These are phyloP conservation scores for Loxodonta africana DNA, from an alignment of 2,113 vertebrate genomes.

Conservation along the genomic window DNA sequence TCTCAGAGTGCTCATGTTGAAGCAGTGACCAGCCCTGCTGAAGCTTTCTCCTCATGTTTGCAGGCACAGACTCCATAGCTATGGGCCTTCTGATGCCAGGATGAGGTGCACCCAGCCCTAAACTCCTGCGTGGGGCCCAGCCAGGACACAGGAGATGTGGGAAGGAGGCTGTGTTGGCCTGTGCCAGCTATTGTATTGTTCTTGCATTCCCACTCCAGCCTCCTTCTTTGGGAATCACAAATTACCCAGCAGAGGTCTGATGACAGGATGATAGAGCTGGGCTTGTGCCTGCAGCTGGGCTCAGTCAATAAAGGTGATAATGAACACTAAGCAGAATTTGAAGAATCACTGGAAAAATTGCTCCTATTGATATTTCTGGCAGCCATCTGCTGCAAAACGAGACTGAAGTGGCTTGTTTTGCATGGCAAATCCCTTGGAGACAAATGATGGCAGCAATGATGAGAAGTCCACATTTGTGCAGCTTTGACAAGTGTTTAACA, in stretches of 20 bases:
- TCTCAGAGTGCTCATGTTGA: background rate
- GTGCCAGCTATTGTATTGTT: no score
- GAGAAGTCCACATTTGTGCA: background rate
- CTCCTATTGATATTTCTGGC: slow-evolving; percentile 70
- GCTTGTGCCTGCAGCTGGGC: slow-evolving; percentile 67
- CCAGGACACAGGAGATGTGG: accelerated
- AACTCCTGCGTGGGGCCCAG: background rate
- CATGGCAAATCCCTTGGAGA: background rate
- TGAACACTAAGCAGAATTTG: slow-evolving; percentile 77
- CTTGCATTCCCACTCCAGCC: no score
- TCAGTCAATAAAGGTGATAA: slow-evolving; percentile 78
- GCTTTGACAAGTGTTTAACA: slow-evolving; percentile 20
- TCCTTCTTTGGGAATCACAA: slow-evolving; percentile 49
- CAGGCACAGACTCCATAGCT: background rate
- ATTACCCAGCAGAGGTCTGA: background rate
- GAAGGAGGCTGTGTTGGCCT: background rate
- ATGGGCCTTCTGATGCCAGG: background rate
- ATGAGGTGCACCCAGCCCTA: background rate
- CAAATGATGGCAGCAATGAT: background rate
- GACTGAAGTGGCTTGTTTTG: slow-evolving; percentile 33
- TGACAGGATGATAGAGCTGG: slow-evolving; percentile 70
- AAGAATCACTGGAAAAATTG: slow-evolving; percentile 74
- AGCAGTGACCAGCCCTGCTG: background rate
- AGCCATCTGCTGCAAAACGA: slow-evolving; percentile 63
- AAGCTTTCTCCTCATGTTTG: background rate